These are phyloP conservation scores for Leucoptera coffeella DNA, from an alignment of 2,888 invertebrate genomes.

Conservation along the genomic window DNA sequence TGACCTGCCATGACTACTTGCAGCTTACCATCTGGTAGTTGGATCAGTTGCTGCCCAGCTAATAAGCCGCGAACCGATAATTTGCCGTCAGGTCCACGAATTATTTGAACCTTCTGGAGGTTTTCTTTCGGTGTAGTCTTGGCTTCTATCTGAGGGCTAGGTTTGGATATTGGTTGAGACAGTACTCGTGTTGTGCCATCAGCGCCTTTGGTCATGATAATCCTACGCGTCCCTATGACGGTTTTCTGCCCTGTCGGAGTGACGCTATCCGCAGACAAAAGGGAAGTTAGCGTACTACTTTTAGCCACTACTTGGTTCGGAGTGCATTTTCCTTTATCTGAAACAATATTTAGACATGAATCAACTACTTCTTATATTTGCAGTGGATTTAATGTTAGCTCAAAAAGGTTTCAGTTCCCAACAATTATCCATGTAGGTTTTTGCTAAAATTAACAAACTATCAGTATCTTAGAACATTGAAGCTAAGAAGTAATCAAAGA, in stretches of 20 bases:
- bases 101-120: conserved; percentile 81
- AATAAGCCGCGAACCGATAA: conserved; percentile 85
- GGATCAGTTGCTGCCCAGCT: conserved; percentile 88
- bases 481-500: too few species aligned
- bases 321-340: conserved; percentile 31
- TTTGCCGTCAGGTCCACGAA: conserved; percentile 85
- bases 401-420: too few species aligned
- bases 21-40: conserved; percentile 89
- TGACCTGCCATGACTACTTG: conserved; percentile 73
- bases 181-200: conserved; percentile 63
- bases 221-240: conserved; percentile 59
- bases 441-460: too few species aligned
- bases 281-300: conserved; percentile 61
- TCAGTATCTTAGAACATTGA: too few species aligned
- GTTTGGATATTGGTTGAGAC: conserved; percentile 53
- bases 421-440: too few species aligned
- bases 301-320: conserved; percentile 54
- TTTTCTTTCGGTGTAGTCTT: conserved; percentile 37
- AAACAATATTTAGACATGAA: conserved; percentile 38
- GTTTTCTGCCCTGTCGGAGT: conserved; percentile 57
- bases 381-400: too few species aligned
- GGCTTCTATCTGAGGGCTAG: conserved; percentile 20
- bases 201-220: conserved; percentile 70
- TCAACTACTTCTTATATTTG: too few species aligned
- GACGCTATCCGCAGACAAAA: conserved; percentile 46